Conservation (phyloP, 1,140 invertebrate genomes). For the Bradynema listronoti region DNA sequence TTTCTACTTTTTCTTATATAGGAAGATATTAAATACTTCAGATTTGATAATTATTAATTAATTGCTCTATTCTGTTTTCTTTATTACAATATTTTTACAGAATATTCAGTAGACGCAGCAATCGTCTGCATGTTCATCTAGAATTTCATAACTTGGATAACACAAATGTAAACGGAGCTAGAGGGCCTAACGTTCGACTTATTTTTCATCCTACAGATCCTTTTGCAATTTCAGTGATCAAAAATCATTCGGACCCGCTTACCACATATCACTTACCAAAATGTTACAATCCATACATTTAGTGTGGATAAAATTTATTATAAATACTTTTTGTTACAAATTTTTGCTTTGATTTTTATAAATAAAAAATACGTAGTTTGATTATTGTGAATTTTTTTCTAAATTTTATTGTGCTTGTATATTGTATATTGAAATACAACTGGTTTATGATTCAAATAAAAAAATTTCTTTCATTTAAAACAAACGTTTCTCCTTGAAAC, state of each 20-base stretch:
- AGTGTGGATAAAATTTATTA: no score
- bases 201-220: constrained; percentile 31
- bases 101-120: constrained; percentile 31
- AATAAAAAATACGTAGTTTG: no score
- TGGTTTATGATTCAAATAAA: no score
- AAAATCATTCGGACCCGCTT: background rate
- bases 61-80: background rate
- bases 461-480: constrained; percentile 1
- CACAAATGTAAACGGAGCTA: background rate
- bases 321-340: no score
- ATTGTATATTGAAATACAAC: no score
- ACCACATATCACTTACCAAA: constrained; percentile 7
- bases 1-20: constrained; percentile 10
- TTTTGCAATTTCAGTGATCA: constrained; percentile 21
- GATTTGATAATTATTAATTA: background rate
- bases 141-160: constrained; percentile 17
- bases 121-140: constrained; percentile 16
- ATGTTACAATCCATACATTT: no score
- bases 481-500: constrained; percentile 5
- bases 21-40: background rate
- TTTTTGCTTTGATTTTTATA: no score
- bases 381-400: no score
- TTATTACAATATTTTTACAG: constrained; percentile 17
- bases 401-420: no score
- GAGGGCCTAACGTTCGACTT: background rate